Conservation (phyloP, 1,140 invertebrate species). For the Neuroterus valhalla region DNA sequence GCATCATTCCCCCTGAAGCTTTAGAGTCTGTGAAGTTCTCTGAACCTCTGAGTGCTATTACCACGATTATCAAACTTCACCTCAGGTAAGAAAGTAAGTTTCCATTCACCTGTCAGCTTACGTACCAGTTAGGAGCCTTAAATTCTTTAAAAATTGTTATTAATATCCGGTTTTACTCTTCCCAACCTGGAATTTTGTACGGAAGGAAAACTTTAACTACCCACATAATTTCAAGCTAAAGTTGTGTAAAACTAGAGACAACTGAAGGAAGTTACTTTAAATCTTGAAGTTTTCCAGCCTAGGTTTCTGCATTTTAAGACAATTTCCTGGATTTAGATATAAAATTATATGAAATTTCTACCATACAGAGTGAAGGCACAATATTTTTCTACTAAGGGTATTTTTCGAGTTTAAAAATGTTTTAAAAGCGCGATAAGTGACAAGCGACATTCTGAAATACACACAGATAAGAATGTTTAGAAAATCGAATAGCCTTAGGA, state of each 20-base stretch:
- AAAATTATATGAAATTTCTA: no score
- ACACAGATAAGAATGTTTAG: no score
- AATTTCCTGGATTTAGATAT: no score
- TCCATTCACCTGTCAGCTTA: slow-evolving; percentile 20
- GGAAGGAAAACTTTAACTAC: background rate
- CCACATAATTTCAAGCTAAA: no score
- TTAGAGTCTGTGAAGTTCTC: slow-evolving; percentile 14
- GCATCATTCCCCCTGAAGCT: slow-evolving; percentile 18
- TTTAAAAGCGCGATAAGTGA: no score
- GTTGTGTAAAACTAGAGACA: background rate
- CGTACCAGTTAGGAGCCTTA: background rate
- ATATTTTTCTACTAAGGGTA: no score
- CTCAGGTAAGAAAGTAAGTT: slow-evolving; percentile 18
- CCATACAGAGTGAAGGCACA: no score
- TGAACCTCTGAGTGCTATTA: slow-evolving; percentile 12
- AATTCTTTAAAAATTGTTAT: slow-evolving; percentile 5
- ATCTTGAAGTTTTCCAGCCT: no score
- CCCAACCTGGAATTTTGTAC: background rate
- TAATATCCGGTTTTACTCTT: background rate
- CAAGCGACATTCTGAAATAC: no score
- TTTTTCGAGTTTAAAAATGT: no score
- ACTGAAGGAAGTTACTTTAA: background rate
- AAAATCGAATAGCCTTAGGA: no score
- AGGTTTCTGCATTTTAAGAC: no score
- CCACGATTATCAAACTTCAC: slow-evolving; percentile 26